Base-by-base conservation (phyloP, 2,888 invertebrate species). In the Lumbricus terrestris region DNA sequence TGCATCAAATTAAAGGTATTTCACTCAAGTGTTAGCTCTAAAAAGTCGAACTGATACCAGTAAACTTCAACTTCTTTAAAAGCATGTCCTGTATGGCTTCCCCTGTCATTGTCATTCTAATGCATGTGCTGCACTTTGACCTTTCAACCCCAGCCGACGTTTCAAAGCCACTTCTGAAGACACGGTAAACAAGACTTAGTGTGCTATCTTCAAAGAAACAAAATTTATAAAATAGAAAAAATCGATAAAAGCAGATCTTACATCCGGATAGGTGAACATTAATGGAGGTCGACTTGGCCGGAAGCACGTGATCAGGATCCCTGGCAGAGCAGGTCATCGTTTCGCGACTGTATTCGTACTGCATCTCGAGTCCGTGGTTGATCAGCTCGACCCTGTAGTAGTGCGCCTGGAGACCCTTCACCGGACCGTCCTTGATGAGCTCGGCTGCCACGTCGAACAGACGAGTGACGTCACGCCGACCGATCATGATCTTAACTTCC, bases 401-500 rank as follows among this genome's bases (percentile, higher is more conserved):
- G 38, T 89, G 88, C 40, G 85, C 90, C 82, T 91, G 83, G 35
- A 91, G 88, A 29, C 69, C 88, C 40, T 90, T 35, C n/a, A 42
- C 33, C 20, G 34, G 47, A 33, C 88, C 88, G 47, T 47, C 82
- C n/a, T 54, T 47, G 47, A 88, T n/a, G 47, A 90, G 88, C 35
- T 38, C 34, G 35, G 69, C 34, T 47, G 34, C 0, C 88, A 88
- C 69, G 40, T 83, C 89, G 89, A 92, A 92, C 35, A 42, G 37
- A 40, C 47, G 69, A 13, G 92, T 92, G 40, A 92, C 85, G 90
- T 92, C 91, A 33, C 82, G 89, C n/a, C 88, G 89, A n/a, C 92
- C 92, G 54, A 91, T 88, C 37, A 34, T 38, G 82, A 92, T 83
- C 88, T 35, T 85, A 29, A 92, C 91, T n/a, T 90, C 54, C 6